Conservation (phyloP, 2,797 vertebrate species). For the Trachops cirrhosus region DNA sequence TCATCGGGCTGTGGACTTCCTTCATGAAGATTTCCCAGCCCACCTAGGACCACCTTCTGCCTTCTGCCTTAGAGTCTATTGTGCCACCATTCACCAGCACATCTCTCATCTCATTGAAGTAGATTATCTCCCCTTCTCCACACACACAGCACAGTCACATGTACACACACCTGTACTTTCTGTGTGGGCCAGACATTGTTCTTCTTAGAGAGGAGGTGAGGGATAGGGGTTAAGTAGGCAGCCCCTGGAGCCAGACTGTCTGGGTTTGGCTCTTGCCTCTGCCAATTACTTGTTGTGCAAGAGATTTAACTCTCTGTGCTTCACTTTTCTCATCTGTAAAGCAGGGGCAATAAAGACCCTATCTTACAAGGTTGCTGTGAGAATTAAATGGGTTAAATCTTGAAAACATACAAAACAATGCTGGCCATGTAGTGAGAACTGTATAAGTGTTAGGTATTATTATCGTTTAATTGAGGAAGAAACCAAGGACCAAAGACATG, state of each 20-base stretch:
- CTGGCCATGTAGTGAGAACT: background rate
- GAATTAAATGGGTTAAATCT: background rate
- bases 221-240: background rate
- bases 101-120: background rate
- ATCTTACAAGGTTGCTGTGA: background rate
- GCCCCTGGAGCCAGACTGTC: background rate
- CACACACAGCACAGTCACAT: background rate
- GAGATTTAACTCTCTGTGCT: background rate
- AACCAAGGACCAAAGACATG: background rate
- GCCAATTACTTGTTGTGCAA: background rate
- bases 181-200: background rate
- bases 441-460: background rate
- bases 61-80: background rate
- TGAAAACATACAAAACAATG: background rate
- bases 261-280: background rate
- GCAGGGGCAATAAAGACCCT: background rate
- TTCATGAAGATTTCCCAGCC: background rate
- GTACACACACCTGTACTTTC: background rate
- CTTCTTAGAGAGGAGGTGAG: background rate
- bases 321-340: background rate
- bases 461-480: background rate
- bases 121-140: background rate
- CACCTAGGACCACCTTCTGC: background rate
- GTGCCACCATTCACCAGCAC: background rate
- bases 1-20: background rate